Evolutionary conservation across 2,113 vertebrate species (phyloP), one percentile per base, ranked within the genome.

Genomic region (Talpa occidentalis): DNA sequence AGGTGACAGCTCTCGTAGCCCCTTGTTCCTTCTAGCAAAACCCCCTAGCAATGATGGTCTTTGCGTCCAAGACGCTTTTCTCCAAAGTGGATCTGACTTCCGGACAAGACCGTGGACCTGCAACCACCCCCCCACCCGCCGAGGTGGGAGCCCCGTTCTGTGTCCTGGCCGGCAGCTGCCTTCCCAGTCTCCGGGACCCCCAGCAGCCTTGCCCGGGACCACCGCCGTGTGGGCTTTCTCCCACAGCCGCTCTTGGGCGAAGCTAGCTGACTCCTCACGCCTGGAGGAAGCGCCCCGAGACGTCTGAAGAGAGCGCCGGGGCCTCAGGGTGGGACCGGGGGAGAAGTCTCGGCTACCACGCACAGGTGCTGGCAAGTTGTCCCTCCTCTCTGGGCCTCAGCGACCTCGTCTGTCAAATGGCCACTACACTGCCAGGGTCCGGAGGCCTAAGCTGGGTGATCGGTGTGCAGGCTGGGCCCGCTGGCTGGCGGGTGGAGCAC

Each of bases 221-320:
- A n/a, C n/a, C n/a, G n/a, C n/a, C 11, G 49, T 15, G 54, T 22
- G 54, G 54, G 54, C 2, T 52, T 54, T 5, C 73, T 79, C 40
- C 30, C 1, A 0, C 1, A 24, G 24, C 60, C 37, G 91, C 67
- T 92, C 6, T n/a, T 66, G 52, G 86, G n/a, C 56, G 26, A 9
- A 73, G 56, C 62, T 21, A 0, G 10, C 24, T 30, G 56, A 35
- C 3, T 37, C 72, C 49, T 2, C 22, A 1, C 0, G 6, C 59
- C 37, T 11, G 28, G 42, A 88, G 37, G 3, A 30, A 15, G 10
- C 35, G n/a, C 8, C 24, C 28, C 14, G 40, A 14, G 2, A 0
- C 30, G 4, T 60, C 47, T 80, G 87, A 47, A 28, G 2, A 0
- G 1, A 10, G 7, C 19, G 35, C 32, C 87, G 15, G 0, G 0